These are phyloP conservation scores for Tenualosa ilisha DNA, from an alignment of 2,797 vertebrate genomes.

Conservation along the genomic window DNA sequence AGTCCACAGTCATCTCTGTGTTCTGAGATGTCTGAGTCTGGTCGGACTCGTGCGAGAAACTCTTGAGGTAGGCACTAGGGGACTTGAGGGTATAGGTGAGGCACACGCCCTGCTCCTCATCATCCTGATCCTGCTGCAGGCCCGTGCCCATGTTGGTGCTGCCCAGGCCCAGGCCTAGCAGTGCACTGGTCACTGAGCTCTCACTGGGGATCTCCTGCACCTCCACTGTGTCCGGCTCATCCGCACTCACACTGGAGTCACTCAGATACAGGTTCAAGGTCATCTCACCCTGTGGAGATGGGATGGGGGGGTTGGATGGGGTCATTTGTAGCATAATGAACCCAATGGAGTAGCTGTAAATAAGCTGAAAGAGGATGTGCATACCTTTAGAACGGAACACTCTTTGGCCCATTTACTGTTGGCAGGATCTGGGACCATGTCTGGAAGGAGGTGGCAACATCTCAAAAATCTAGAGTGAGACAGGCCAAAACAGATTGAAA, in stretches of 20 bases:
- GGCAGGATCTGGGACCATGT: slow-evolving; percentile 86
- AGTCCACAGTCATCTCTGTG: slow-evolving; percentile 53
- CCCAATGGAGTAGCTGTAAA: background rate
- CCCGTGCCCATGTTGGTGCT: background rate
- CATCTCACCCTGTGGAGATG: slow-evolving; percentile 69
- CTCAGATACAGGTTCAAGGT: slow-evolving; percentile 58
- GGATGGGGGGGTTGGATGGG: background rate
- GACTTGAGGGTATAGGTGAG: slow-evolving; percentile 40
- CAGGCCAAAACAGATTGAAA: slow-evolving; percentile 30
- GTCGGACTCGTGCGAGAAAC: slow-evolving; percentile 64
- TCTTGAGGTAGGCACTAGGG: slow-evolving; percentile 74
- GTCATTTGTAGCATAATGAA: background rate
- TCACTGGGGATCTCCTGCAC: slow-evolving; percentile 70
- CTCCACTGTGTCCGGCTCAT: slow-evolving; percentile 76
- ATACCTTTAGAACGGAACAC: slow-evolving; percentile 73
- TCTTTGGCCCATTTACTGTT: slow-evolving; percentile 89
- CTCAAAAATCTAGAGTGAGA: slow-evolving; percentile 53
- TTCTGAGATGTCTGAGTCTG: slow-evolving; percentile 63
- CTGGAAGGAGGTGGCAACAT: slow-evolving; percentile 62
- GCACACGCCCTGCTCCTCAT: background rate
- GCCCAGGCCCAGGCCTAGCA: background rate
- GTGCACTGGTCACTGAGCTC: background rate
- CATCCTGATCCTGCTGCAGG: background rate
- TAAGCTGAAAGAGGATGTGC: background rate
- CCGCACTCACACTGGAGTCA: slow-evolving; percentile 51